Percentiles rank a stretch among this genome's conserved stretches.
These are phyloP conservation scores for Tiliqua scincoides DNA, from an alignment of 2,113 vertebrate species.

Conservation along the genomic window DNA sequence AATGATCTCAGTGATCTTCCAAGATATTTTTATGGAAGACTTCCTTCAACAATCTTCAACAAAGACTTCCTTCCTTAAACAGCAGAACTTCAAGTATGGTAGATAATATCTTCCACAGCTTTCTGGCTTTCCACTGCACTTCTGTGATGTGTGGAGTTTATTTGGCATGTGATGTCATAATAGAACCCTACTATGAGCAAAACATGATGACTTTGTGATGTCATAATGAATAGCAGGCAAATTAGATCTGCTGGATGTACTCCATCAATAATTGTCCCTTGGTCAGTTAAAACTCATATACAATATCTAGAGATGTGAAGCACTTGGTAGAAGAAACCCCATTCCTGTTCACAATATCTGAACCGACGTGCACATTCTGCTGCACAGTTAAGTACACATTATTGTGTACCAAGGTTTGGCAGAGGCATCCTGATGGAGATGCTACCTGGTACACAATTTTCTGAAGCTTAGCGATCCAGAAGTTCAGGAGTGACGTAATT, in stretches of 20 bases:
- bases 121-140: constrained; percentile 2
- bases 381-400: too few species aligned
- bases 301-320: not conserved
- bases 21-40: not conserved
- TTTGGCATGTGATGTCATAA: constrained; percentile 17
- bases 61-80: not conserved
- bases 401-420: too few species aligned
- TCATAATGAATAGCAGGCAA: constrained; percentile 1
- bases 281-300: not conserved
- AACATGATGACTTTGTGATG: not conserved
- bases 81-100: not conserved
- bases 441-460: too few species aligned
- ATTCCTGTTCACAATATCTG: not conserved
- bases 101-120: not conserved
- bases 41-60: not conserved
- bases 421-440: too few species aligned
- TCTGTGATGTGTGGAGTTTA: not conserved
- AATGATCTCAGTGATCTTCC: not conserved
- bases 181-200: not conserved
- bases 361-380: too few species aligned
- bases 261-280: not conserved
- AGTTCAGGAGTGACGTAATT: too few species aligned
- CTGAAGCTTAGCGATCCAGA: too few species aligned
- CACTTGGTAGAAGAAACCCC: not conserved
- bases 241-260: not conserved